phyloP scores from a whole-genome alignment of 2,797 vertebrate genomes.

The Thunnus albacares region DNA sequence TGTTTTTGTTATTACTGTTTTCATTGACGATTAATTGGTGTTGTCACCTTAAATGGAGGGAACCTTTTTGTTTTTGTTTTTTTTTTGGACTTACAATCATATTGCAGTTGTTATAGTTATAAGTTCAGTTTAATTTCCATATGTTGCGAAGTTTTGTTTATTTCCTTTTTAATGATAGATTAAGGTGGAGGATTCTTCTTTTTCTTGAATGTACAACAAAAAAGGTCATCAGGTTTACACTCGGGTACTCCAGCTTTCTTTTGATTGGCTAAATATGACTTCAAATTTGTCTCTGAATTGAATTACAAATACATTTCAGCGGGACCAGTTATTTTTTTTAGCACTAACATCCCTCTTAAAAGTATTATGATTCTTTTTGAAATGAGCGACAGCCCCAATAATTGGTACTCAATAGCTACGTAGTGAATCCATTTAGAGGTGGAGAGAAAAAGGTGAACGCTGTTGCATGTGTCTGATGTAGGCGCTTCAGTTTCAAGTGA shows the following conservation, averaged over 20 bases:
- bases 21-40: slow-evolving; percentile 59
- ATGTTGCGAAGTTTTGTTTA: slow-evolving; percentile 32
- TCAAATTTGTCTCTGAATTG: slow-evolving; percentile 40
- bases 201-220: slow-evolving; percentile 84
- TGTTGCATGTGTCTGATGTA: slow-evolving; percentile 58
- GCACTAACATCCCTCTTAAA: slow-evolving; percentile 54
- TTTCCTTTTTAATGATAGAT: slow-evolving; percentile 48
- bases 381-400: slow-evolving; percentile 59
- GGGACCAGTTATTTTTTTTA: slow-evolving; percentile 62
- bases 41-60: slow-evolving; percentile 62
- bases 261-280: slow-evolving; percentile 68
- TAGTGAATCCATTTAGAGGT: slow-evolving; percentile 56
- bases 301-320: slow-evolving; percentile 37
- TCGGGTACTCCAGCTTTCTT: slow-evolving; percentile 76
- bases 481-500: slow-evolving; percentile 42
- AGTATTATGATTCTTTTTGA: slow-evolving; percentile 43
- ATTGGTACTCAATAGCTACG: slow-evolving; percentile 75
- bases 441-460: slow-evolving; percentile 48
- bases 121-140: slow-evolving; percentile 48
- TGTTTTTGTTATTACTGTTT: slow-evolving; percentile 57
- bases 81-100: slow-evolving; percentile 58
- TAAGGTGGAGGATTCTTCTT: slow-evolving; percentile 59
- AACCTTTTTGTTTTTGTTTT: slow-evolving; percentile 18
- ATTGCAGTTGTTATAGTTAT: slow-evolving; percentile 65
- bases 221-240: slow-evolving; percentile 80